Evolutionary conservation across 2,797 vertebrate genomes (phyloP), one percentile per base, ranked within the genome.

Genomic region (Takifugu ocellatus): DNA sequence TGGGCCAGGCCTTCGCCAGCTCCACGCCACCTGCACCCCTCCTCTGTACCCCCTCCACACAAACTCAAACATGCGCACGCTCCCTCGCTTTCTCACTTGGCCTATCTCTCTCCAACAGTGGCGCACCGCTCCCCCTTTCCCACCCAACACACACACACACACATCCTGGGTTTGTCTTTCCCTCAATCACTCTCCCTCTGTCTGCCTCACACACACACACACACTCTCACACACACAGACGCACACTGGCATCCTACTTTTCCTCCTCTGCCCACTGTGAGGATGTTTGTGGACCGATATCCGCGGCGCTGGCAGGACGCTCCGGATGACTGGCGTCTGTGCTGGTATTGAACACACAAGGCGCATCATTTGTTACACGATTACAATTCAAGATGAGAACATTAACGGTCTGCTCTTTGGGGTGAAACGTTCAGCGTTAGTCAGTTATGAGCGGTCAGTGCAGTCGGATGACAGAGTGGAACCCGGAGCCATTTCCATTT

Each of bases 1-100:
- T 78, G 78, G 80, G 82, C 81, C 80, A 63, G 78, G 86, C 86
- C 89, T 26, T 88, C 89, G 92, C 93, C 93, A 94, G 91, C 88
- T 89, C 87, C 70, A 84, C 88, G 90, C 92, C 94, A 94, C 94
- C 94, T 95, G 94, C 94, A 93, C 89, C 91, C 90, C 89, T 78
- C 69, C 79, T 82, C 81, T 86, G 77, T 77, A 78, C 66, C 79
- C 79, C 64, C 66, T 80, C 77, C 80, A 78, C 81, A 81, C 75
- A 70, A 66, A 84, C 76, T 51, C 76, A 61, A 63, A 75, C 78
- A 77, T 56, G 49, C 79, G 66, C 81, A 81, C 77, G 46, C 78
- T 61, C 70, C 44, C 76, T 77, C 12, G 55, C 74, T 75, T 72
- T 77, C 78, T 78, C 82, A 63, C 76, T 83, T 76, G 80, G 77